These are phyloP conservation scores for Diprion similis DNA, from an alignment of 1,140 invertebrate species.

Conservation along the genomic window DNA sequence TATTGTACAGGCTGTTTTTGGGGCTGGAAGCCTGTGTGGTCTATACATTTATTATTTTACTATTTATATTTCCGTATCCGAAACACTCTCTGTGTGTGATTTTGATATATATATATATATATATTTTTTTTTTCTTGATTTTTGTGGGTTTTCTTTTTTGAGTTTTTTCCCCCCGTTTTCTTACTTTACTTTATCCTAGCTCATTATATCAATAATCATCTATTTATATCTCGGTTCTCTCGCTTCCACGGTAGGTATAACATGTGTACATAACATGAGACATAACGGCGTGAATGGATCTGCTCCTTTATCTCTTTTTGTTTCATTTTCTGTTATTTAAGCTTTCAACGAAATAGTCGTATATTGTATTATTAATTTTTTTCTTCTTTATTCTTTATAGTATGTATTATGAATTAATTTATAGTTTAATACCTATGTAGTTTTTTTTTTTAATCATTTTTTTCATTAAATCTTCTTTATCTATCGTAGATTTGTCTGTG, in stretches of 20 bases:
- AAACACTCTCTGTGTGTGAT: constrained; percentile 8
- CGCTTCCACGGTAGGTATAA: background rate
- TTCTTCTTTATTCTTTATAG: constrained; percentile 42
- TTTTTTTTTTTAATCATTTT: constrained; percentile 50
- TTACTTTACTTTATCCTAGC: constrained; percentile 9
- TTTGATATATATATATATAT: no score
- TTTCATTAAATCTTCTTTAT: constrained; percentile 51
- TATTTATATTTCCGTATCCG: constrained; percentile 12
- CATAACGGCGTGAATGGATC: background rate
- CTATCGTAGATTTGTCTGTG: constrained; percentile 64
- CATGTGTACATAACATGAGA: constrained; percentile 6
- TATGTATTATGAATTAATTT: constrained; percentile 43
- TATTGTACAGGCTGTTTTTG: constrained; percentile 55
- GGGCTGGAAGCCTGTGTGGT: constrained; percentile 24
- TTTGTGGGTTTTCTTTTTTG: no score
- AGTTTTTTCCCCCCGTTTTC: background rate
- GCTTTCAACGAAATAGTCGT: constrained; percentile 55
- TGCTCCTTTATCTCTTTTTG: constrained; percentile 14
- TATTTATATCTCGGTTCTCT: constrained; percentile 16
- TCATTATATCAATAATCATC: constrained; percentile 17
- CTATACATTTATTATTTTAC: constrained; percentile 16
- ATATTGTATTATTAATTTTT: constrained; percentile 47
- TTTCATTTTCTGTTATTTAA: constrained; percentile 32
- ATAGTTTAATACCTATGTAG: constrained; percentile 57
- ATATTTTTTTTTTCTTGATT: no score